These are phyloP conservation scores for Eledona agricola DNA, from an alignment of 2,888 invertebrate species.

Conservation along the genomic window DNA sequence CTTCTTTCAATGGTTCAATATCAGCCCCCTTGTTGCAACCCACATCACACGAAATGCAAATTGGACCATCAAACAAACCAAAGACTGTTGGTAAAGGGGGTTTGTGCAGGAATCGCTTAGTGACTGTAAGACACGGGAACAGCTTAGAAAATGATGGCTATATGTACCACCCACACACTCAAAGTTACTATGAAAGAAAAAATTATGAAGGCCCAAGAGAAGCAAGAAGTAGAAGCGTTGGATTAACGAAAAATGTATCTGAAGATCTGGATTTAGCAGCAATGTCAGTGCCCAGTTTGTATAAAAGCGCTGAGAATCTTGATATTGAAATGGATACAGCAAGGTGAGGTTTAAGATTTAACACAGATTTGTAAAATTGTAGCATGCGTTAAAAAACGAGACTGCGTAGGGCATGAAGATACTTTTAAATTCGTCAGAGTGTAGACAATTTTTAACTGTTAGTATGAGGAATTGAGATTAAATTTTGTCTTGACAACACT, in stretches of 20 bases:
- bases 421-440: too few species aligned
- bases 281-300: slow-evolving; percentile 69
- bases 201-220: slow-evolving; percentile 1
- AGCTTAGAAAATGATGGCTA: slow-evolving; percentile 14
- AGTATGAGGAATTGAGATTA: too few species aligned
- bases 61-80: slow-evolving; percentile 1
- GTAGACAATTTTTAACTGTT: too few species aligned
- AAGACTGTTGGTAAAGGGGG: too few species aligned
- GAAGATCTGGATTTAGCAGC: slow-evolving; percentile 57
- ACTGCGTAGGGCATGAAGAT: too few species aligned
- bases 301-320: slow-evolving; percentile 67
- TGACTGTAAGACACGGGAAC: slow-evolving; percentile 9
- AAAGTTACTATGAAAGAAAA: slow-evolving; percentile 20
- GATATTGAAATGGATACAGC: slow-evolving; percentile 70
- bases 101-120: slow-evolving; percentile 7
- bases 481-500: too few species aligned
- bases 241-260: too few species aligned
- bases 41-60: neutral
- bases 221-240: neutral
- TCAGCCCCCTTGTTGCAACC: slow-evolving; percentile 14
- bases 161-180: slow-evolving; percentile 15
- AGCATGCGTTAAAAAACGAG: too few species aligned
- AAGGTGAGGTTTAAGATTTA: slow-evolving; percentile 58
- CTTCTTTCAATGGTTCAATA: slow-evolving; percentile 11
- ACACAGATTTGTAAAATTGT: too few species aligned